Evolutionary conservation across 2,113 vertebrate genomes (phyloP).

Genomic region (Erythrocebus patas): DNA sequence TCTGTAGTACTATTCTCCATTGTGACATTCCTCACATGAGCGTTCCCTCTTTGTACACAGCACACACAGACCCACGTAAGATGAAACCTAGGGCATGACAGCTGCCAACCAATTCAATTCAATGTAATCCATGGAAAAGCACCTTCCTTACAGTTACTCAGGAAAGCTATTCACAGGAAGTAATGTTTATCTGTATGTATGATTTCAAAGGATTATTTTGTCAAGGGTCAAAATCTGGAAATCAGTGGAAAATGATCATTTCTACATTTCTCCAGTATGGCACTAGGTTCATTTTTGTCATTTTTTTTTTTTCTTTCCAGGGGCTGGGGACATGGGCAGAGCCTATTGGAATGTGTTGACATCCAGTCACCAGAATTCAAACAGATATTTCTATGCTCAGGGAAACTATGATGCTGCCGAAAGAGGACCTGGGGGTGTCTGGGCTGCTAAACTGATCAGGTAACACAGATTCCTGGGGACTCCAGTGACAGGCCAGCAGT

Average conservation of each 20-base stretch:
- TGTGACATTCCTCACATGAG: background rate
- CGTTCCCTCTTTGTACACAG: background rate
- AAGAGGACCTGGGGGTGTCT: background rate
- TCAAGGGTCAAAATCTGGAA: background rate
- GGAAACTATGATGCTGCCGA: conserved; percentile 47
- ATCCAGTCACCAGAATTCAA: conserved; percentile 33
- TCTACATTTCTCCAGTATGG: background rate
- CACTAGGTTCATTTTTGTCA: background rate
- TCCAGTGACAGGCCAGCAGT: background rate
- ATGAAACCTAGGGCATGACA: too few relatives aligned
- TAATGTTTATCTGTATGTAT: background rate
- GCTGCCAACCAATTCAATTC: background rate
- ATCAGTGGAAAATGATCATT: background rate
- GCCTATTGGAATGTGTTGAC: conserved; percentile 46
- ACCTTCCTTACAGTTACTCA: background rate
- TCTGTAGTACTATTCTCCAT: background rate
- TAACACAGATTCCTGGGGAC: background rate
- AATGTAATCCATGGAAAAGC: background rate
- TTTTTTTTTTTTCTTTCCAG: background rate
- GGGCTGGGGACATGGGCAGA: background rate
- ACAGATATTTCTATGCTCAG: conserved; percentile 58
- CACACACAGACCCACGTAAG: background rate
- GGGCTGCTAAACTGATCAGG: conserved; percentile 6
- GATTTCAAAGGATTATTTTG: background rate
- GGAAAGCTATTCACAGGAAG: background rate